Evolutionary conservation across 2,888 invertebrate species (phyloP).

Genomic region (Athalia rosae): DNA sequence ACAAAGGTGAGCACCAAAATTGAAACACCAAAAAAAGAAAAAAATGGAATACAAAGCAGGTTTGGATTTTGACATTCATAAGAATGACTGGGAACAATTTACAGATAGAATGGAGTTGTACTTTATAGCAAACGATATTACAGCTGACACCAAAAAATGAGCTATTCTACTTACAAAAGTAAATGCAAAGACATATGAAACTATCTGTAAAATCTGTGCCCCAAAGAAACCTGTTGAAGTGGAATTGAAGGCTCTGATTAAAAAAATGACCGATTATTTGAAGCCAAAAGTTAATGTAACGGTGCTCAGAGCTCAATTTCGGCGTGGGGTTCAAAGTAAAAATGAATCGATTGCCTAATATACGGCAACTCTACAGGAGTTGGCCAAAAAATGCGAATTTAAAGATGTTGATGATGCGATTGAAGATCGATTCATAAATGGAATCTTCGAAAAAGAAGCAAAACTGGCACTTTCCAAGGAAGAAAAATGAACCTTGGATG

Average conservation of each 20-base stretch:
- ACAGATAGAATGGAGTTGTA: constrained; percentile 38
- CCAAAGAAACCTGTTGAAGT: constrained; percentile 7
- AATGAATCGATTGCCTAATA: constrained; percentile 40
- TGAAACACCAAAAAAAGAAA: not conserved
- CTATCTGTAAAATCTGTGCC: constrained; percentile 25
- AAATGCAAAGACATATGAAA: constrained; percentile 41
- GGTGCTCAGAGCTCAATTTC: constrained; percentile 42
- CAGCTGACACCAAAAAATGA: constrained; percentile 30
- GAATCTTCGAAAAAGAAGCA: constrained; percentile 22
- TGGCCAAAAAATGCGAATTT: constrained; percentile 44
- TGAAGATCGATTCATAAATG: constrained; percentile 39
- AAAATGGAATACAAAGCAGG: constrained; percentile 10
- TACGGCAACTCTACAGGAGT: constrained; percentile 18
- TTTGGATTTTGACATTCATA: constrained; percentile 26
- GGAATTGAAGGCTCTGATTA: not conserved
- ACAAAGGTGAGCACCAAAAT: no score
- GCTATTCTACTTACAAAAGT: constrained; percentile 49
- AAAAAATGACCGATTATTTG: constrained; percentile 17
- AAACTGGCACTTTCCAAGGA: constrained; percentile 41
- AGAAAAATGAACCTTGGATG: constrained; percentile 41
- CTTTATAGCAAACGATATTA: constrained; percentile 18
- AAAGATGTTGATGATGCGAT: constrained; percentile 40
- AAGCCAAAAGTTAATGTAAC: constrained; percentile 46
- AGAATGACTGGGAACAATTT: constrained; percentile 37
- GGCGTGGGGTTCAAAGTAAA: constrained; percentile 34